These are phyloP conservation scores for Sphecodes monilicornis DNA, from an alignment of 2,888 invertebrate species.

Conservation along the genomic window DNA sequence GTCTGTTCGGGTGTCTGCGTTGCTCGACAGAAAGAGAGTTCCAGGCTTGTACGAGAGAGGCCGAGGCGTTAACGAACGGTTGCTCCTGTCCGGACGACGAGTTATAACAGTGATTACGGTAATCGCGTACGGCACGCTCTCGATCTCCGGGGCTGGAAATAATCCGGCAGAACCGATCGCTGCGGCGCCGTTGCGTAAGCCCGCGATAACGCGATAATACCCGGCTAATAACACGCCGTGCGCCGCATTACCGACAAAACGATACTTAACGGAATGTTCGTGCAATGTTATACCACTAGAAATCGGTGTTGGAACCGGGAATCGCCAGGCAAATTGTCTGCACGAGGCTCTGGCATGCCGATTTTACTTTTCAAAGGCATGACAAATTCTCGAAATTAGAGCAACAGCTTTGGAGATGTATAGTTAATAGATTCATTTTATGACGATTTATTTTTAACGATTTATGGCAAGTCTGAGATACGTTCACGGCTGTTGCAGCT, in stretches of 20 bases:
- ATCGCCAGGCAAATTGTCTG: not conserved
- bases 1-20: slow-evolving; percentile 2
- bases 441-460: too few relatives aligned
- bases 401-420: too few relatives aligned
- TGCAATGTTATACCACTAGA: not conserved
- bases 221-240: slow-evolving; percentile 29
- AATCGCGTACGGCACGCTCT: slow-evolving; percentile 53
- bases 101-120: slow-evolving; percentile 66
- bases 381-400: not conserved
- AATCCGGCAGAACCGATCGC: slow-evolving; percentile 56
- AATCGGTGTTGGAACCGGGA: not conserved
- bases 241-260: slow-evolving; percentile 29
- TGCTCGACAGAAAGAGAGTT: slow-evolving; percentile 22
- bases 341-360: not conserved
- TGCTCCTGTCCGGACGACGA: slow-evolving; percentile 21
- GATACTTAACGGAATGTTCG: slow-evolving; percentile 40
- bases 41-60: slow-evolving; percentile 22
- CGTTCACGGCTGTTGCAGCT: too few relatives aligned
- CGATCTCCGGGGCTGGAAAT: slow-evolving; percentile 40
- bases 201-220: slow-evolving; percentile 56
- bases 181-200: slow-evolving; percentile 46
- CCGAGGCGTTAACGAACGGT: slow-evolving; percentile 54
- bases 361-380: not conserved
- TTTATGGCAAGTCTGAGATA: too few relatives aligned
- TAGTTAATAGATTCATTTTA: too few relatives aligned